phyloP scores from a whole-genome alignment of 1,140 invertebrate species.

The Adelges cooleyi region DNA sequence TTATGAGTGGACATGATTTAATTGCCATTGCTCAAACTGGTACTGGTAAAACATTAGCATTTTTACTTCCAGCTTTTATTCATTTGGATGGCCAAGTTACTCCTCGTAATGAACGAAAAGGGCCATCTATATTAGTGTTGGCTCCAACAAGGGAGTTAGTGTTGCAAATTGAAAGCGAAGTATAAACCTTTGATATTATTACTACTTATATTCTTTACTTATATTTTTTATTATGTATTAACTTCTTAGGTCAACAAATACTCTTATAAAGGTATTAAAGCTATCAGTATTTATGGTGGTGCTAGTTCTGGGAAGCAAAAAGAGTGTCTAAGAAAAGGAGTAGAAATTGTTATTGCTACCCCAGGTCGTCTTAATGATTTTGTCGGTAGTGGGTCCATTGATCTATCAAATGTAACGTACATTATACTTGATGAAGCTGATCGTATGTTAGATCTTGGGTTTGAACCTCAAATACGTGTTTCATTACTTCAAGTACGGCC shows the following conservation, averaged over 20 bases:
- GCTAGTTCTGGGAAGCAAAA: constrained; percentile 66
- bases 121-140: constrained; percentile 74
- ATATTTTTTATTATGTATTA: background rate
- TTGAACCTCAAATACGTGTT: constrained; percentile 77
- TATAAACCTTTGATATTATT: too few species aligned
- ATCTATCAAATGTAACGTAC: constrained; percentile 53
- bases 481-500: constrained; percentile 63
- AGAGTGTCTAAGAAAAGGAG: constrained; percentile 52
- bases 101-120: constrained; percentile 53
- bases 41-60: constrained; percentile 84
- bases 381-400: constrained; percentile 40
- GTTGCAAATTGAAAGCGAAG: constrained; percentile 77
- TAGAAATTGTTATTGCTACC: constrained; percentile 81
- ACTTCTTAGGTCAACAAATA: constrained; percentile 57
- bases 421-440: constrained; percentile 88
- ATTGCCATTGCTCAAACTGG: constrained; percentile 91
- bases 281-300: constrained; percentile 64
- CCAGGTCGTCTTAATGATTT: constrained; percentile 80
- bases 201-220: background rate
- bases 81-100: constrained; percentile 70
- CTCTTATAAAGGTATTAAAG: constrained; percentile 66
- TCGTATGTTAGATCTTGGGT: constrained; percentile 76
- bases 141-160: constrained; percentile 85
- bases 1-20: constrained; percentile 71
- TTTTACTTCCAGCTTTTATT: constrained; percentile 78